phyloP scores from a whole-genome alignment of 2,888 invertebrate genomes.

The Phaedon cochleariae region DNA sequence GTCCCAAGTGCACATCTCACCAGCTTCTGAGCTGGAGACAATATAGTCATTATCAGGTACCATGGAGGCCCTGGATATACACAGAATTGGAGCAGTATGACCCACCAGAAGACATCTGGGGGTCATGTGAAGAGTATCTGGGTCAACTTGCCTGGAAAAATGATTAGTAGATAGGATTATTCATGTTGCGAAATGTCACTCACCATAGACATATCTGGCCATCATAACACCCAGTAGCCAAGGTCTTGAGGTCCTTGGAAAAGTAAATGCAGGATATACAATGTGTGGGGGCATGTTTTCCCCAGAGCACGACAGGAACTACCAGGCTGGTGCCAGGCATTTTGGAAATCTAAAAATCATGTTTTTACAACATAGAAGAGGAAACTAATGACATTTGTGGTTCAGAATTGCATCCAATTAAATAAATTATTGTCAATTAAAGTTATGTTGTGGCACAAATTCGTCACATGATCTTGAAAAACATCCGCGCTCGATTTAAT shows the following conservation, averaged over 20 bases:
- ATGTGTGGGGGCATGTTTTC: slow-evolving; percentile 94
- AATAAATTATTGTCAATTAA: slow-evolving; percentile 54
- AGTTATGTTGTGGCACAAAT: slow-evolving; percentile 32
- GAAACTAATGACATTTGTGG: neutral
- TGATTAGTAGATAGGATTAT: neutral
- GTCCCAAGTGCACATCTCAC: slow-evolving; percentile 99
- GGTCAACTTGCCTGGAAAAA: slow-evolving; percentile 75
- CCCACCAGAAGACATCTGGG: slow-evolving; percentile 93
- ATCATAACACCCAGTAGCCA: slow-evolving; percentile 97
- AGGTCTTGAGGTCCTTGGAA: slow-evolving; percentile 88
- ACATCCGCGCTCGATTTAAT: slow-evolving; percentile 31
- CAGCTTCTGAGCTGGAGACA: slow-evolving; percentile 94
- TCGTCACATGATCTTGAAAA: slow-evolving; percentile 40
- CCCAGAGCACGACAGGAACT: slow-evolving; percentile 98
- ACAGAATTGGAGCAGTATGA: slow-evolving; percentile 93
- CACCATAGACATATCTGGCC: slow-evolving; percentile 97
- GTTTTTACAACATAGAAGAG: neutral
- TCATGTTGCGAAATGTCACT: slow-evolving; percentile 43
- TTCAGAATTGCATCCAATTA: slow-evolving; percentile 26
- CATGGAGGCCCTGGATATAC: slow-evolving; percentile 85
- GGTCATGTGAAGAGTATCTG: slow-evolving; percentile 85
- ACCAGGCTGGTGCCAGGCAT: slow-evolving; percentile 91
- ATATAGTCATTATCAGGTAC: slow-evolving; percentile 87
- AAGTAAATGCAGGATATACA: slow-evolving; percentile 94
- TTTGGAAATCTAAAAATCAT: slow-evolving; percentile 36